phyloP scores from a whole-genome alignment of 2,113 vertebrate genomes.

The Percina caprodes region DNA sequence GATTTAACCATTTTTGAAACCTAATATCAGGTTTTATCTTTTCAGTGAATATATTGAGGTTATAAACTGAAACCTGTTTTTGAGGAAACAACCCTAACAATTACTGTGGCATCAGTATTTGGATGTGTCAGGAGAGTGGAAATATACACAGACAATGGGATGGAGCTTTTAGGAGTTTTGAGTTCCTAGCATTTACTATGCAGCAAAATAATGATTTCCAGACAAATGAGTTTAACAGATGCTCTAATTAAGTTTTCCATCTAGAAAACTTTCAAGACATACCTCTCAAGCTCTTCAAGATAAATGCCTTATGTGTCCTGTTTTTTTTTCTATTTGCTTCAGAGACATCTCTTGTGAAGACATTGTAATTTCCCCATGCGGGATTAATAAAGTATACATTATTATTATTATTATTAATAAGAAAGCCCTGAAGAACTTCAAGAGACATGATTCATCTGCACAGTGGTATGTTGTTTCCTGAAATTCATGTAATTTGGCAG shows the following conservation, averaged over 20 bases:
- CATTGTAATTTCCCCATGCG: too few relatives aligned
- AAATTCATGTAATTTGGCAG: neutral
- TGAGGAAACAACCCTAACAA: neutral
- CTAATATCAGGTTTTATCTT: constrained; percentile 2
- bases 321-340: neutral
- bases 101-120: neutral
- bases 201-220: neutral
- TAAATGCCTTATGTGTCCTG: neutral
- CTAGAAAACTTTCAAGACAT: neutral
- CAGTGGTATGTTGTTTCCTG: neutral
- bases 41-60: constrained; percentile 1
- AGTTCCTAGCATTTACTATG: neutral
- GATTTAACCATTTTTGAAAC: neutral
- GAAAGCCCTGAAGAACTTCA: neutral
- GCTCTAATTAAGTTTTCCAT: neutral
- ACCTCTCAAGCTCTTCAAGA: constrained; percentile 1
- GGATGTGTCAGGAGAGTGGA: neutral
- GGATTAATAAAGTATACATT: too few relatives aligned
- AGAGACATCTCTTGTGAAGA: neutral
- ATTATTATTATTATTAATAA: too few relatives aligned
- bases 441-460: neutral
- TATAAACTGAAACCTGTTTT: constrained; percentile 3
- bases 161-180: neutral
- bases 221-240: neutral
- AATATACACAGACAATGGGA: neutral